Evolutionary conservation across 2,888 invertebrate genomes (phyloP).

Genomic region (Stenodema calcarata): DNA sequence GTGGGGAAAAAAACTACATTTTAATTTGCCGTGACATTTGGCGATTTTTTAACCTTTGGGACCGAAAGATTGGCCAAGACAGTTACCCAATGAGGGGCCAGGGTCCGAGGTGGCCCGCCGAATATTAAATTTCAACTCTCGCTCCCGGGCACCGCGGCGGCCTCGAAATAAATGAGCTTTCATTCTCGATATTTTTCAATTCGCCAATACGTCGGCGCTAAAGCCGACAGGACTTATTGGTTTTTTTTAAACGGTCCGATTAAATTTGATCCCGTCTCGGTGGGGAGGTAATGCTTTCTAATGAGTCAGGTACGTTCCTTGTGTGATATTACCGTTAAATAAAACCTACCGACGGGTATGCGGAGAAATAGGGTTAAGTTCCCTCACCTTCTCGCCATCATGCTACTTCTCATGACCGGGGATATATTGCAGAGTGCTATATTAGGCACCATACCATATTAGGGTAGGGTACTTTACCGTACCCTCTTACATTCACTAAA

Average conservation of each 20-base stretch:
- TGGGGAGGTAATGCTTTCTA: not conserved
- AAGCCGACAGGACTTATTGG: not conserved
- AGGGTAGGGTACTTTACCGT: too few species aligned
- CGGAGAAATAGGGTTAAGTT: too few species aligned
- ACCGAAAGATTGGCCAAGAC: conserved; percentile 18
- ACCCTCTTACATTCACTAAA: too few species aligned
- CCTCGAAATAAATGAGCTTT: conserved; percentile 36
- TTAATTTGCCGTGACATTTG: conserved; percentile 21
- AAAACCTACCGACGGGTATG: too few species aligned
- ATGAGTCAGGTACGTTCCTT: too few species aligned
- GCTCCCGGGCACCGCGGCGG: conserved; percentile 32
- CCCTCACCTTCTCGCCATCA: too few species aligned
- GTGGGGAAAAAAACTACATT: not conserved
- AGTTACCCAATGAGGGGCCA: conserved; percentile 10
- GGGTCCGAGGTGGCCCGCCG: conserved; percentile 27
- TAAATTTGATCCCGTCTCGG: not conserved
- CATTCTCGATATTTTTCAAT: conserved; percentile 15
- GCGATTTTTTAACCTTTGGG: conserved; percentile 19
- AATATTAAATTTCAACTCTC: conserved; percentile 35
- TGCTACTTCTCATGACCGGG: too few species aligned
- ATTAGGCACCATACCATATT: too few species aligned
- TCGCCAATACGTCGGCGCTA: not conserved
- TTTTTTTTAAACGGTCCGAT: not conserved
- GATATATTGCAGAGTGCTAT: too few species aligned
- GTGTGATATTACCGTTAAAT: too few species aligned